Base-by-base conservation (phyloP, 1,140 invertebrate species). In the Paraescarpia echinospica region DNA sequence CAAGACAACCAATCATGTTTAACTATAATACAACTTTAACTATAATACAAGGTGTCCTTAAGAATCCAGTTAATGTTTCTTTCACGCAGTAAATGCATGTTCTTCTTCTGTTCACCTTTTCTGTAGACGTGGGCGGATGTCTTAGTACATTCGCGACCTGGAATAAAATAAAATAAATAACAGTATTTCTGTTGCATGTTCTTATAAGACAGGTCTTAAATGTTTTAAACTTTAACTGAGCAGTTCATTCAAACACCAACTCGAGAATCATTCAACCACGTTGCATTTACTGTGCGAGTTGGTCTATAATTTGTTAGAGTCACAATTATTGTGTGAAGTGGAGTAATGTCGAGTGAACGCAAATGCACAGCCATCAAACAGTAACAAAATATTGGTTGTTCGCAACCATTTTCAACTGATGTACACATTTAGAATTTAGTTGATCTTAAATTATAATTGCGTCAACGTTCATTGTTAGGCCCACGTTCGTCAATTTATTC, bases 121-220 rank as follows among this genome's bases (percentile, higher is more conserved):
- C 22, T 8, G 59, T 77, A 18, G 59, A 77, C 12, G 8, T 77
- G 6, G 59, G 6, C 59, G 59, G 18, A 77, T 77, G 2, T 77
- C 59, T 77, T 77, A 77, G 59, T 77, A 77, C 59, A 77, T 77
- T 77, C 59, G 59, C 59, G 59, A 77, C 59, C 59, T 77, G 59
- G 59, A 77, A 77, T 77, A 77, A 8, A 77, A 77, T 14, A 18
- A 77, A 77, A 31, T 18, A 27, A 8, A 14, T 48, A 48, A 48
- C 14, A 48, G 41, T 48, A 48, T 48, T 48, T 5, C 5, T 48
- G 41, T 48, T 8, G 41, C 41, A 48, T 48, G 41, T 48, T 48
- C 41, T 14, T 14, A 48, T 48, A 48, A 48, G 6, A 48, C 41
- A 48, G 6, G 48, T 9, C 48, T 51, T 18, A 51, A 51, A 51